These are phyloP conservation scores for Bradypodion pumilum DNA, from an alignment of 2,797 vertebrate genomes.

Conservation along the genomic window DNA sequence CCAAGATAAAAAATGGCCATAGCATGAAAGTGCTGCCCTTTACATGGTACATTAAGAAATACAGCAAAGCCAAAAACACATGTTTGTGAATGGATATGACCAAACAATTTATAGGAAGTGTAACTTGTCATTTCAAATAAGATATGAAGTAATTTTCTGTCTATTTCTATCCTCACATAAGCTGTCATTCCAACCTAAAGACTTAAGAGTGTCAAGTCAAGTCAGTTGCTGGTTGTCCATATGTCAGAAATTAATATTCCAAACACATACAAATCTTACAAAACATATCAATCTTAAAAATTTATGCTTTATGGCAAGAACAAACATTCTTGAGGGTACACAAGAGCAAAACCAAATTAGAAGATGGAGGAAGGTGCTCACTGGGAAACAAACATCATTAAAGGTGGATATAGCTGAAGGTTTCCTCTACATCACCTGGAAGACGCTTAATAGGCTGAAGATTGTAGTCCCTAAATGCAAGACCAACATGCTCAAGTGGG, in stretches of 20 bases:
- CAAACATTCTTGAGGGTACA: too few relatives aligned
- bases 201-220: background rate
- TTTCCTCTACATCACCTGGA: too few relatives aligned
- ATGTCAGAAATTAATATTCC: background rate
- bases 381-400: too few relatives aligned
- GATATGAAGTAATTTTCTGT: background rate
- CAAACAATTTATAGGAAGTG: background rate
- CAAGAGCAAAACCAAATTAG: too few relatives aligned
- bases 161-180: background rate
- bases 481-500: too few relatives aligned
- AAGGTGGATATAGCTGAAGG: too few relatives aligned
- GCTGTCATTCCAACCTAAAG: background rate
- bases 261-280: background rate
- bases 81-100: background rate
- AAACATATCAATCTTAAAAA: background rate
- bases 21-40: background rate
- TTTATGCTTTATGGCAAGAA: too few relatives aligned
- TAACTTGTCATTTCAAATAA: background rate
- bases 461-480: too few relatives aligned
- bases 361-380: too few relatives aligned
- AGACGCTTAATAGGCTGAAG: too few relatives aligned
- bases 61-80: background rate
- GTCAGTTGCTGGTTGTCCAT: background rate
- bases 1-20: background rate
- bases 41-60: background rate